phyloP scores from a whole-genome alignment of 1,140 invertebrate species.

The Heterodera carotae region DNA sequence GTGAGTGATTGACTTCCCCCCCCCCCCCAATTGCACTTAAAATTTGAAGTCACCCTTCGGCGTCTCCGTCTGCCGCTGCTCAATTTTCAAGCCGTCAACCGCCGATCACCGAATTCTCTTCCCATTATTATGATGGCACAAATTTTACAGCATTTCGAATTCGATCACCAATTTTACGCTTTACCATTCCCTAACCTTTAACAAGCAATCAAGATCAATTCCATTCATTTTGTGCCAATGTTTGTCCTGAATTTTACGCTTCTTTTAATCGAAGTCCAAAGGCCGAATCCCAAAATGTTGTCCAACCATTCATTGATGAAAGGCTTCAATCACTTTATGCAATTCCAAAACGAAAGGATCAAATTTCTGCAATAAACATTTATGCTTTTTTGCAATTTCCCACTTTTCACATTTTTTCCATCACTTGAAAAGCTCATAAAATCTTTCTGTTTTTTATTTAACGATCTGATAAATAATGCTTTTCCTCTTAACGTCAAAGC shows the following conservation, averaged over 20 bases:
- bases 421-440: neutral
- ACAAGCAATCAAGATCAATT: too few species aligned
- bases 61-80: neutral
- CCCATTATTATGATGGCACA: too few species aligned
- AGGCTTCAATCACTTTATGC: neutral
- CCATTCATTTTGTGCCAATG: neutral
- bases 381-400: too few species aligned
- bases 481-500: too few species aligned
- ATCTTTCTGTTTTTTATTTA: neutral
- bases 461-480: too few species aligned
- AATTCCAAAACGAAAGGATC: neutral
- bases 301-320: neutral
- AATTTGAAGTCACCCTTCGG: neutral
- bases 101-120: neutral
- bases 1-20: neutral
- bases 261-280: neutral
- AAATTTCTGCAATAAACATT: conserved; percentile 1
- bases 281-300: neutral
- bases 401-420: neutral
- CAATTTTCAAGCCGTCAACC: neutral
- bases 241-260: neutral
- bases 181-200: neutral
- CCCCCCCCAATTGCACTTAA: neutral
- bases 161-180: too few species aligned
- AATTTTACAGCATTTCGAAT: too few species aligned